phyloP scores from a whole-genome alignment of 1,140 invertebrate genomes.

The Sogatella furcifera region DNA sequence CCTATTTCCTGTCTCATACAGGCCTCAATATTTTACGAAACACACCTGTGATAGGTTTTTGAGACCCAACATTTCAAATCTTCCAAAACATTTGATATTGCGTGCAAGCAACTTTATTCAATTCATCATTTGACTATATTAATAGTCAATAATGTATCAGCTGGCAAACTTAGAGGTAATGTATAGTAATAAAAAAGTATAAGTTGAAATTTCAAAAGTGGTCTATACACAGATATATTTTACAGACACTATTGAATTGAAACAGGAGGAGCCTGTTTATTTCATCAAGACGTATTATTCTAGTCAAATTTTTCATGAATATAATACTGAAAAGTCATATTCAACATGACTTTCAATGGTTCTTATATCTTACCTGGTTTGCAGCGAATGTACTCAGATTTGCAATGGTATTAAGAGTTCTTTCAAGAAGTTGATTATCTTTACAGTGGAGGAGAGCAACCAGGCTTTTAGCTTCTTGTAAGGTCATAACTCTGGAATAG shows the following conservation, averaged over 20 bases:
- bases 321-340: too few relatives aligned
- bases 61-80: too few relatives aligned
- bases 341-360: not conserved
- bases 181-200: not conserved
- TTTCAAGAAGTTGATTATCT: conserved; percentile 38
- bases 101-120: too few relatives aligned
- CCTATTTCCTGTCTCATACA: too few relatives aligned
- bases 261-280: not conserved
- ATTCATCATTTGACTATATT: too few relatives aligned
- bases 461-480: conserved; percentile 41
- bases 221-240: not conserved
- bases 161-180: not conserved
- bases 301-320: too few relatives aligned
- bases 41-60: too few relatives aligned
- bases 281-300: not conserved
- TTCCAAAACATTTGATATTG: too few relatives aligned
- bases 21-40: too few relatives aligned
- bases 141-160: too few relatives aligned
- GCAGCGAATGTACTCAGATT: conserved; percentile 44
- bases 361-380: conserved; percentile 35
- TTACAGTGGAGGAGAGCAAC: conserved; percentile 38
- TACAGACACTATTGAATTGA: not conserved
- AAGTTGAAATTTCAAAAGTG: not conserved
- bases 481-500: conserved; percentile 32
- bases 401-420: conserved; percentile 39